Base-by-base conservation (phyloP, 2,113 vertebrate genomes). In the Tachycineta bicolor region DNA sequence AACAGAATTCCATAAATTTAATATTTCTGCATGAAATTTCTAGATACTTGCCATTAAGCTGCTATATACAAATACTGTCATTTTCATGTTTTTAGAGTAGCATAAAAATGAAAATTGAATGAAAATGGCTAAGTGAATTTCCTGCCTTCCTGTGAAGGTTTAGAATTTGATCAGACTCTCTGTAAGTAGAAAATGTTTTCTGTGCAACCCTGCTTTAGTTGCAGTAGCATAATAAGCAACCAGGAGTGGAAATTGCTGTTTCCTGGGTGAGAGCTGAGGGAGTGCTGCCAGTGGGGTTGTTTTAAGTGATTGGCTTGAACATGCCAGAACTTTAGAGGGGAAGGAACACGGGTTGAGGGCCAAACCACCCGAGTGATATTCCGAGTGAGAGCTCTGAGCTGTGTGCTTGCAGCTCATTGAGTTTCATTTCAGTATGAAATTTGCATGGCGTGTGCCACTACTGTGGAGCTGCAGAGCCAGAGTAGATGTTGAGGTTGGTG, bases 301-400 rank as follows among this genome's bases (percentile, higher is more conserved):
- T 85, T 55, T 52, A 83, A 81, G 70, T 44, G 43, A 14, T 56
- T 76, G 71, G 10, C 44, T 73, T 83, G 75, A 69, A 52, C 5
- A 3, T 37, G 25, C 43, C 69, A 8, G 25, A 64, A 26, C 43
- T 33, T 41, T 81, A 83, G 76, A 89, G 55, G 23, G 33, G 31
- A 78, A 87, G 26, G 39, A 75, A 50, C 11, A 6, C 6, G 56
- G 55, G 23, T 29, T 63, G 60, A 68, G 44, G 55, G 18, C 52
- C 81, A 75, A 77, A 59, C 5, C 22, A 17, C 1, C 0, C 0
- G 0, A 70, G 41, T n/a, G 46, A 26, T 34, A 26, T 4, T 82
- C 47, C 28, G 65, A 76, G 20, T 16, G 55, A 76, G 49, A 87
- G 59, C 25, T 26, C 11, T 22, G 28, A 78, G 46, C 33, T 70